Evolutionary conservation across 2,797 vertebrate species (phyloP).

Genomic region (Spizella passerina): DNA sequence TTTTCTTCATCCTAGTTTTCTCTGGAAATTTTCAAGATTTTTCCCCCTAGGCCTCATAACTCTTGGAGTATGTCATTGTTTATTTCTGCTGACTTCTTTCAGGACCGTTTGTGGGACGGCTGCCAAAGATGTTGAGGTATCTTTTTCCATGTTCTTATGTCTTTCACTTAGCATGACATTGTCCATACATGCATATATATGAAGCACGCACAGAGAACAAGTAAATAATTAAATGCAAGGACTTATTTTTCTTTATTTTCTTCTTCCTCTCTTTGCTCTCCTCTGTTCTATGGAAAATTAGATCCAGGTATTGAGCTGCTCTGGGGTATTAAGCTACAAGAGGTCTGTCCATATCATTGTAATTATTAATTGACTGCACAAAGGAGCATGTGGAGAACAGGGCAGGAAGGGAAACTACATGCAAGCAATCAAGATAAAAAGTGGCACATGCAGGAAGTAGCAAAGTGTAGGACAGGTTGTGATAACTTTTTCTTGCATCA

Average conservation of each 20-base stretch:
- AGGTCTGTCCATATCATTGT: not conserved
- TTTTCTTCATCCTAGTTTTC: not conserved
- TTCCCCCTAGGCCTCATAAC: not conserved
- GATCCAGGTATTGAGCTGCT: not conserved
- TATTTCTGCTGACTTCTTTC: slow-evolving; percentile 25
- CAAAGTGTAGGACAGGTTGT: not conserved
- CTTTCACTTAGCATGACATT: not conserved
- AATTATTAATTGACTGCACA: not conserved
- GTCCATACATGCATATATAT: not conserved
- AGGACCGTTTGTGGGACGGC: not conserved
- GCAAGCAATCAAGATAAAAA: not conserved
- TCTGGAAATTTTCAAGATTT: slow-evolving; percentile 1
- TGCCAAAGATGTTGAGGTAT: slow-evolving; percentile 53
- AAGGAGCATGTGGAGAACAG: not conserved
- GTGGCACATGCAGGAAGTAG: not conserved
- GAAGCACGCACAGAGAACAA: not conserved
- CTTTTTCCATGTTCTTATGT: slow-evolving; percentile 17
- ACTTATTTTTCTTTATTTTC: not conserved
- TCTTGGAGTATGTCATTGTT: not conserved
- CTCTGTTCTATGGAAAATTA: not conserved
- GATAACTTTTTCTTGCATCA: not conserved
- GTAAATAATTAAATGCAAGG: not conserved
- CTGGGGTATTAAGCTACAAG: not conserved
- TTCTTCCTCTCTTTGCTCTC: not conserved
- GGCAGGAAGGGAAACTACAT: not conserved